These are phyloP conservation scores for Oscheius sp. DNA, from an alignment of 2,888 invertebrate species.

Conservation along the genomic window DNA sequence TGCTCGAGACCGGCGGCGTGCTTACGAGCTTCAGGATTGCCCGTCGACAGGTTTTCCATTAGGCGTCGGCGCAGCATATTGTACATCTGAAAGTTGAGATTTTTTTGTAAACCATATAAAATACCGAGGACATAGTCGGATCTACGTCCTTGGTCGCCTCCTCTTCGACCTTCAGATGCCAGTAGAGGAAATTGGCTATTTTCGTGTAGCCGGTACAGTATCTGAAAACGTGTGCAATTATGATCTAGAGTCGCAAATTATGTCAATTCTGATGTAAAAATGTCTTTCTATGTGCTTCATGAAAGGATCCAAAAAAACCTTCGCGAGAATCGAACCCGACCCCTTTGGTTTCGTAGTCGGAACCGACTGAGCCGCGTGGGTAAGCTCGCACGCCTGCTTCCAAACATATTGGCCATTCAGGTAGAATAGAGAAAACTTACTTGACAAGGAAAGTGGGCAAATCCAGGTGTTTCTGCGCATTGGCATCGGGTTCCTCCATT, in stretches of 20 bases:
- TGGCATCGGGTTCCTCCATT: conserved; percentile 22
- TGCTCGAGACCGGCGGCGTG: conserved; percentile 37
- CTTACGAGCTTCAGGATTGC: conserved; percentile 28
- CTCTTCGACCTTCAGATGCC: conserved; percentile 77
- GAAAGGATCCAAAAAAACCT: too few relatives aligned
- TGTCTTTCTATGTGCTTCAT: too few relatives aligned
- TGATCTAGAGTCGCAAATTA: background rate
- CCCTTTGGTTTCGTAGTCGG: too few relatives aligned
- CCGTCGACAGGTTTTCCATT: conserved; percentile 37
- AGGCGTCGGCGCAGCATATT: conserved; percentile 40
- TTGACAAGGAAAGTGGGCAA: conserved; percentile 66
- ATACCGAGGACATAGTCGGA: conserved; percentile 36
- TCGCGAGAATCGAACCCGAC: too few relatives aligned
- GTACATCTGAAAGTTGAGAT: conserved; percentile 44
- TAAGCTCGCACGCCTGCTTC: conserved; percentile 86
- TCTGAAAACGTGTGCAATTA: conserved; percentile 37
- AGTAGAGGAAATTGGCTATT: conserved; percentile 95
- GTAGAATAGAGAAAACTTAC: conserved; percentile 30
- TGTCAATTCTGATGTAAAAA: too few relatives aligned
- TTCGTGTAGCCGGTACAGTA: conserved; percentile 88
- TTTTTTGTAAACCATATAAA: background rate
- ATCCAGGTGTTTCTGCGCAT: conserved; percentile 38
- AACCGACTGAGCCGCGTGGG: too few relatives aligned
- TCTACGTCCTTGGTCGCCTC: conserved; percentile 47
- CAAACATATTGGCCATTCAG: too few relatives aligned